Conservation (phyloP, 2,797 vertebrate genomes). For the Pterois miles region DNA sequence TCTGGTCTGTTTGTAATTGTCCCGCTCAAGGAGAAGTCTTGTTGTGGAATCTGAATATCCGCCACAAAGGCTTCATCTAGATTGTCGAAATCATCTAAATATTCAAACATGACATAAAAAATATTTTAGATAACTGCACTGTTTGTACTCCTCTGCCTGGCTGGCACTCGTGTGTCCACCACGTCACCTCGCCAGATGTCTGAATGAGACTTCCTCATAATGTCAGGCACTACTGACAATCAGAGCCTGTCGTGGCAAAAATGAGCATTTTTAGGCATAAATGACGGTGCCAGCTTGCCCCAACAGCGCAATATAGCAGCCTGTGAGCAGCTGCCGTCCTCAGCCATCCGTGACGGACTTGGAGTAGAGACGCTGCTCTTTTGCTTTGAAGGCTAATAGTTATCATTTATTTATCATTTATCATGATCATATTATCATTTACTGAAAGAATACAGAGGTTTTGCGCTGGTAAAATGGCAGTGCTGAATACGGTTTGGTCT, state of each 20-base stretch:
- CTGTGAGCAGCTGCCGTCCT: background rate
- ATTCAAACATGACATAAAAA: too few species aligned
- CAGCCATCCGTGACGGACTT: too few species aligned
- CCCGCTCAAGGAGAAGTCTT: too few species aligned
- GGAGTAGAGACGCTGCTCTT: too few species aligned
- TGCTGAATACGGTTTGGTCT: background rate
- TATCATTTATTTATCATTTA: too few species aligned
- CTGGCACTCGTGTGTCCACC: too few species aligned
- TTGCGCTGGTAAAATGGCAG: background rate
- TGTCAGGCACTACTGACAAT: background rate
- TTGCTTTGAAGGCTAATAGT: too few species aligned
- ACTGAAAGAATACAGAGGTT: background rate
- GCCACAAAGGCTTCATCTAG: too few species aligned
- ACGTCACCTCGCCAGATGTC: background rate
- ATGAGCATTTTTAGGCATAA: background rate
- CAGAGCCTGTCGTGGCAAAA: too few species aligned
- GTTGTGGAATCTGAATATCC: background rate
- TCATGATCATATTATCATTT: background rate
- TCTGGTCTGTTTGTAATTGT: background rate
- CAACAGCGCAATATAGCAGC: background rate
- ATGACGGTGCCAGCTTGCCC: background rate
- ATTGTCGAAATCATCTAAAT: too few species aligned
- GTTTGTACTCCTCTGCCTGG: too few species aligned
- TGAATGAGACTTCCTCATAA: background rate
- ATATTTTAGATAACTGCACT: too few species aligned